Evolutionary conservation across 2,797 vertebrate genomes (phyloP).

Genomic region (Brachymystax lenok): DNA sequence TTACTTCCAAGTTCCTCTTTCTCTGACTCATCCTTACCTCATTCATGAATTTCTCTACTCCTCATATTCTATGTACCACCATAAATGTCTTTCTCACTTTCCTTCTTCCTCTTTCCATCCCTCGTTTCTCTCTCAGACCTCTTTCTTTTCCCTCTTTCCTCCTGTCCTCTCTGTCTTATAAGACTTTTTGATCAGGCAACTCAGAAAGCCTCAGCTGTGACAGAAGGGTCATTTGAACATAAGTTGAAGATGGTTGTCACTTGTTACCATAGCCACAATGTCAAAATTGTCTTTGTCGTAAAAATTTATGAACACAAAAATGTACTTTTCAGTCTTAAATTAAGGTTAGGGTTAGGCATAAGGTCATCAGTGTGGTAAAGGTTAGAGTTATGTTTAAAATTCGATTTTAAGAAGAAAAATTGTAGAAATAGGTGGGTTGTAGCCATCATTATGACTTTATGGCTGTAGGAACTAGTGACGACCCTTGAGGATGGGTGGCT

Average conservation of each 20-base stretch:
- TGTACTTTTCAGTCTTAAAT: no score
- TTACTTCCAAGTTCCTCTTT: not conserved
- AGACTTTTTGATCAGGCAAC: slow-evolving; percentile 20
- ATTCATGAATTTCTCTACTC: not conserved
- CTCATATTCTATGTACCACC: not conserved
- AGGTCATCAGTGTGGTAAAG: no score
- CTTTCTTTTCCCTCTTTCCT: no score
- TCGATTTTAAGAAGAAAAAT: no score
- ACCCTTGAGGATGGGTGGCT: not conserved
- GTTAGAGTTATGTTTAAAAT: no score
- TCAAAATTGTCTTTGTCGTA: no score
- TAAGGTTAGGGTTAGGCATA: no score
- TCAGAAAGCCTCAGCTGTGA: slow-evolving; percentile 1
- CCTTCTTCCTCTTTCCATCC: not conserved
- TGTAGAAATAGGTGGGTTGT: no score
- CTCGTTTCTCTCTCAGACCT: not conserved
- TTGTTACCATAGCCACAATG: no score
- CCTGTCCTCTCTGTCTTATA: not conserved
- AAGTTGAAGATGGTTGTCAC: not conserved
- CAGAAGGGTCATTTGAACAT: slow-evolving; percentile 2
- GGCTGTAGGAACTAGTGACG: no score
- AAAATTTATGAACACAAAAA: no score
- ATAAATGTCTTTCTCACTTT: not conserved
- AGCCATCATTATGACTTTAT: no score
- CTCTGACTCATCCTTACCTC: not conserved